Conservation (phyloP, 2,113 vertebrate genomes). For the Ginglymostoma cirratum region DNA sequence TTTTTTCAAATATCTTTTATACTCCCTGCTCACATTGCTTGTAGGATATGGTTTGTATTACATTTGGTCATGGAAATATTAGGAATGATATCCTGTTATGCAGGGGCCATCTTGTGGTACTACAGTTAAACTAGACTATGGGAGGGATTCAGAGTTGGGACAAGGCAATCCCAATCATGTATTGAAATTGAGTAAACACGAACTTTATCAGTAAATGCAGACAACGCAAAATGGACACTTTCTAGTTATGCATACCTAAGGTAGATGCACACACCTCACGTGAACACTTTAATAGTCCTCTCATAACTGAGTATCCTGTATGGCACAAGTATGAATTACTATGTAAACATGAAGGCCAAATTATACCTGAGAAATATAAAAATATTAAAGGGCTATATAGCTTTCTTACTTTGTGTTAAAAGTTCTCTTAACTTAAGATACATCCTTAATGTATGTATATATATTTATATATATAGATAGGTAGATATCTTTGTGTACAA, state of each 20-base stretch:
- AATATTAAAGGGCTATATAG: constrained; percentile 33
- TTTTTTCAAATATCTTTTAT: neutral
- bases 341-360: constrained; percentile 33
- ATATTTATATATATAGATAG: neutral
- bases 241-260: constrained; percentile 5
- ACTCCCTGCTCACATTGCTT: neutral
- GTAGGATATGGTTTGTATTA: neutral
- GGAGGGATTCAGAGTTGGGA: neutral
- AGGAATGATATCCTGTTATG: neutral
- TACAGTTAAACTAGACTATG: neutral
- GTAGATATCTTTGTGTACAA: neutral
- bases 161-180: neutral
- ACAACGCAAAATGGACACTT: neutral
- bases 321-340: constrained; percentile 21
- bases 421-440: constrained; percentile 37
- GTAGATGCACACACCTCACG: constrained; percentile 1
- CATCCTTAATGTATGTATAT: constrained; percentile 17
- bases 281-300: constrained; percentile 14
- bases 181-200: constrained; percentile 11
- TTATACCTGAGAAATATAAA: constrained; percentile 38
- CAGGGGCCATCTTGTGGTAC: neutral
- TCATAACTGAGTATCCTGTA: constrained; percentile 19
- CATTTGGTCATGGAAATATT: neutral
- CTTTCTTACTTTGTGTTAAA: constrained; percentile 24
- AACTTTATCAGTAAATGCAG: neutral